Percentiles rank a stretch among this genome's conserved stretches.
phyloP scores from a whole-genome alignment of 1,140 invertebrate species.

The Xylocopa sonorina region DNA sequence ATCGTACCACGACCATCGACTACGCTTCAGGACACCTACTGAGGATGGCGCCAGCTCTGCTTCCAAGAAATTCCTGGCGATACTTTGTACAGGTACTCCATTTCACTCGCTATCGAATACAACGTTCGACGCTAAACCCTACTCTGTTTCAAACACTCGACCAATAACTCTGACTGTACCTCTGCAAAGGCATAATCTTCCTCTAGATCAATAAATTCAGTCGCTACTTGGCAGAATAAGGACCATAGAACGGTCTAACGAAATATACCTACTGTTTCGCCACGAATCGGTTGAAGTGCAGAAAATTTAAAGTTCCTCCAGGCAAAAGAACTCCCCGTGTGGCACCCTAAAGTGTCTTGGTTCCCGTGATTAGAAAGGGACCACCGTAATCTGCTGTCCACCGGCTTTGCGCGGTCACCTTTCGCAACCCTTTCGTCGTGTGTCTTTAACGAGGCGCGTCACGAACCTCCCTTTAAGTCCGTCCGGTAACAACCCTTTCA shows the following conservation, averaged over 20 bases:
- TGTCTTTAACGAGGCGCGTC: constrained; percentile 9
- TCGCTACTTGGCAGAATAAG: not conserved
- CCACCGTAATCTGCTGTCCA: constrained; percentile 10
- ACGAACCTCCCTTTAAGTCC: constrained; percentile 46
- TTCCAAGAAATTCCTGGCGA: not conserved
- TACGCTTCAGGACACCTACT: not conserved
- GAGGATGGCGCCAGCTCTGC: constrained; percentile 8
- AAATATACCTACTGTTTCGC: not conserved
- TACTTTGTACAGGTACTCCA: not conserved
- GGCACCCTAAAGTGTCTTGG: not conserved
- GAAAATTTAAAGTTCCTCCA: not conserved
- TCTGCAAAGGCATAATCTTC: not conserved
- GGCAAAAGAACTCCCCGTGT: no score
- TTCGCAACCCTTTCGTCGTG: constrained; percentile 24
- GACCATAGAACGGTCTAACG: not conserved
- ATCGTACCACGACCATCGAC: not conserved
- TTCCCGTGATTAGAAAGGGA: not conserved
- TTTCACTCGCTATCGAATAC: no score
- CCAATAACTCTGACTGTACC: not conserved
- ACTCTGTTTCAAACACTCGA: not conserved
- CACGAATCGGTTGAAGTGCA: not conserved
- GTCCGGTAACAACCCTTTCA: constrained; percentile 55
- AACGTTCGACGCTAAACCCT: not conserved
- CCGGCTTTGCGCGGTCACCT: not conserved
- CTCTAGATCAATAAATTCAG: not conserved